Evolutionary conservation across 2,797 vertebrate genomes (phyloP).

Genomic region (Nyctalus aviator): DNA sequence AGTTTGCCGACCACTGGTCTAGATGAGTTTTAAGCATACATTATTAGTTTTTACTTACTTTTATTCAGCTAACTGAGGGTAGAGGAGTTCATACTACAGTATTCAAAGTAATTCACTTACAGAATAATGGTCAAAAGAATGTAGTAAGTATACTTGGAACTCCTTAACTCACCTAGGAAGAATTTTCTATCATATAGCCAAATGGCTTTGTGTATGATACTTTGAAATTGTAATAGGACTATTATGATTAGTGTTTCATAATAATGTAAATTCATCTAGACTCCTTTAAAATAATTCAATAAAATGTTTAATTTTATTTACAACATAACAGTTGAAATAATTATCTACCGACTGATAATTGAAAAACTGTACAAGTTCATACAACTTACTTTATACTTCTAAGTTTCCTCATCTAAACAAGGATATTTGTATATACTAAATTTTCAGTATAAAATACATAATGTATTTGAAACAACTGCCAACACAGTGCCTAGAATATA

Average conservation of each 20-base stretch:
- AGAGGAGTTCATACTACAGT: neutral
- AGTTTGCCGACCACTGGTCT: no score
- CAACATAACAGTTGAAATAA: conserved; percentile 16
- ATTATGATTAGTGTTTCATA: neutral
- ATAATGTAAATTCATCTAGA: neutral
- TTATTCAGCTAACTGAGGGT: neutral
- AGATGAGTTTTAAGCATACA: neutral
- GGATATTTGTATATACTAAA: neutral
- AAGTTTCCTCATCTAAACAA: neutral
- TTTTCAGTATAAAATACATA: neutral
- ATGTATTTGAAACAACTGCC: neutral
- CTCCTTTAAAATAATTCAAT: neutral
- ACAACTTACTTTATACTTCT: neutral
- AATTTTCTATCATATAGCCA: neutral
- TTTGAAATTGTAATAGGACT: neutral
- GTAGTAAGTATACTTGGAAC: neutral
- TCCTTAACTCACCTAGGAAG: neutral
- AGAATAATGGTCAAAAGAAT: neutral
- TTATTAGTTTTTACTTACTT: neutral
- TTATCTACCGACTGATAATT: neutral
- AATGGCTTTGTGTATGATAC: neutral
- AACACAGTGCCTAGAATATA: neutral
- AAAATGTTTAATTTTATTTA: conserved; percentile 34
- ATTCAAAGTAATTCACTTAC: conserved; percentile 29
- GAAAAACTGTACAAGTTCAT: neutral